These are phyloP conservation scores for Amazona guildingii DNA, from an alignment of 2,113 vertebrate species.

Conservation along the genomic window DNA sequence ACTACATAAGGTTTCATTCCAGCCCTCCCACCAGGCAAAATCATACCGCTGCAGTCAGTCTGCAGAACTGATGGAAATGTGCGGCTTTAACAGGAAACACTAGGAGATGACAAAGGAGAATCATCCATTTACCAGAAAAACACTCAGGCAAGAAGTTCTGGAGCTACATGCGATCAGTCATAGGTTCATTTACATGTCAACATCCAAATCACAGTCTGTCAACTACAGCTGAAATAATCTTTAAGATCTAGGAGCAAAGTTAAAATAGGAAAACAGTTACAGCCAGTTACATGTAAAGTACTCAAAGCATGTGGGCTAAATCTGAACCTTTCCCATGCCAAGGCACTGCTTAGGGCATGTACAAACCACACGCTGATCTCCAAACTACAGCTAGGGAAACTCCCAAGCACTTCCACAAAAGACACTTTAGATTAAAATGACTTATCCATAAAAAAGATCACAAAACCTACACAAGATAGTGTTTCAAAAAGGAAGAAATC, in stretches of 20 bases:
- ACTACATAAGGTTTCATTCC: neutral
- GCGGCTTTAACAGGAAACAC: neutral
- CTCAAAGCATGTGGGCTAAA: neutral
- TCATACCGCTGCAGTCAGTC: neutral
- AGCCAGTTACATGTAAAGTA: neutral
- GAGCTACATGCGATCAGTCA: neutral
- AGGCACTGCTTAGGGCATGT: neutral
- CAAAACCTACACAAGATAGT: neutral
- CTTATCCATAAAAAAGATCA: neutral
- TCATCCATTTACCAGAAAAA: neutral
- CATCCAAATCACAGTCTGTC: neutral
- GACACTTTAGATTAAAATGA: neutral
- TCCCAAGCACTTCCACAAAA: neutral
- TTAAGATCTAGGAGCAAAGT: neutral
- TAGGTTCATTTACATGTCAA: neutral
- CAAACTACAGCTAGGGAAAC: neutral
- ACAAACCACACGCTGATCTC: neutral
- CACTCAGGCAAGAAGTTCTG: neutral
- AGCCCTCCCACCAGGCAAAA: neutral
- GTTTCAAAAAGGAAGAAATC: neutral
- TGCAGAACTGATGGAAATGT: neutral
- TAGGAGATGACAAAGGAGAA: neutral
- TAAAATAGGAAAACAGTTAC: neutral
- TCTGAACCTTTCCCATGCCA: neutral
- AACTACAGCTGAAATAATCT: neutral